Base-by-base conservation (phyloP, 2,113 vertebrate genomes). In the Pangasianodon hypophthalmus region DNA sequence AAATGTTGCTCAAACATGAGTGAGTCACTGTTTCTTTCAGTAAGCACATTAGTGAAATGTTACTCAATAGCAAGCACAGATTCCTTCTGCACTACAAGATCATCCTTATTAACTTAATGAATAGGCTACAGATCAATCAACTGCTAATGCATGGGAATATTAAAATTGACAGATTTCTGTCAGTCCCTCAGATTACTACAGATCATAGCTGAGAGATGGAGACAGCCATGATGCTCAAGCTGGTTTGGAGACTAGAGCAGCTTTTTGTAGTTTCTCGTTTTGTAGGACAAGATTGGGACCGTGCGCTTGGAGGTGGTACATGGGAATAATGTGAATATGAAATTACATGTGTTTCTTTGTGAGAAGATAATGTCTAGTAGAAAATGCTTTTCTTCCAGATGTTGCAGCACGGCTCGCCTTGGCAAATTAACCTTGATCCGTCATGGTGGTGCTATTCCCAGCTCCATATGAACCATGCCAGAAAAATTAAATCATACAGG, bases 31-130 rank as follows among this genome's bases (percentile, higher is more conserved):
- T 60, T 58, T 6, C 84, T 54, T 86, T 73, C 48, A 19, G 37
- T 58, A 84, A 84, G 32, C 54, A 37, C 77, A 81, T 50, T 82
- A 82, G n/a, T 32, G 80, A 82, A 54, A 41, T 41, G 52, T 41
- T 11, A 58, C n/a, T 58, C 80, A 1, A 21, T 37, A 41, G 14
- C 79, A 58, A 41, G 81, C 32, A 58, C 52, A 24, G 52, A 37
- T 58, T 9, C 18, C 9, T 50, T 13, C 21, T 18, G 37, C 56
- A 26, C 56, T 84, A 26, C 19, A 62, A 8, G 29, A 29, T 62
- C 82, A 58, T 1, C 5, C 54, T 13, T 44, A 16, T 6, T 44
- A 26, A 44, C 10, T 18, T 24, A 24, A 21, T 41, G 52, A 56
- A 41, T 8, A 8, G 44, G 9, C 29, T 19, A 32, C 10, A 58